phyloP scores from a whole-genome alignment of 2,113 vertebrate genomes.

The Neofelis nebulosa region DNA sequence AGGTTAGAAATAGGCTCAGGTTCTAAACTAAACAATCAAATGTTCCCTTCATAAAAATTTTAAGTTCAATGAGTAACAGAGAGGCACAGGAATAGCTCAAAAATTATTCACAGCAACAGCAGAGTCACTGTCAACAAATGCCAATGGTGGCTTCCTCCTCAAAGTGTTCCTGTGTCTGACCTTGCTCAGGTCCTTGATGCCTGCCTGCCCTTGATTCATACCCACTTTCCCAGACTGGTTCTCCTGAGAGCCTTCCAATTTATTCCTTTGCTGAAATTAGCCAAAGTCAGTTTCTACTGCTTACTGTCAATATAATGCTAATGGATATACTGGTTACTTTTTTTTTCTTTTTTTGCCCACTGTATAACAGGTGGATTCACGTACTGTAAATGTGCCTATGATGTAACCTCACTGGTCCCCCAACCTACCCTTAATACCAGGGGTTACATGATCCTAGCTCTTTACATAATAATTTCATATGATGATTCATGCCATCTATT shows the following conservation, averaged over 20 bases:
- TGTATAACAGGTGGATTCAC: background rate
- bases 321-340: background rate
- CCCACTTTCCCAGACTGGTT: background rate
- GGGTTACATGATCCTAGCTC: background rate
- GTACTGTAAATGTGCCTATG: background rate
- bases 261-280: background rate
- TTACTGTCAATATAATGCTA: background rate
- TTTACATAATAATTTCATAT: conserved; percentile 22
- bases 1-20: background rate
- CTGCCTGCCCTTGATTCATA: background rate
- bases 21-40: background rate
- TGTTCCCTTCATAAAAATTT: conserved; percentile 2
- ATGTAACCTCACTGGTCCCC: background rate
- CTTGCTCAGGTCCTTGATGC: background rate
- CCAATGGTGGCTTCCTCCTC: background rate
- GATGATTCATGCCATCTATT: conserved; percentile 21
- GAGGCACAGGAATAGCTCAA: background rate
- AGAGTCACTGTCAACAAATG: background rate
- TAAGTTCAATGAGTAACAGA: background rate
- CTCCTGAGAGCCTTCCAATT: background rate
- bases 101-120: background rate
- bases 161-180: background rate
- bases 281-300: conserved; percentile 5
- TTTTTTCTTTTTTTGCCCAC: background rate
- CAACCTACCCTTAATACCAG: conserved; percentile 19